These are phyloP conservation scores for Meliscaeva auricollis DNA, from an alignment of 2,888 invertebrate genomes.

Conservation along the genomic window DNA sequence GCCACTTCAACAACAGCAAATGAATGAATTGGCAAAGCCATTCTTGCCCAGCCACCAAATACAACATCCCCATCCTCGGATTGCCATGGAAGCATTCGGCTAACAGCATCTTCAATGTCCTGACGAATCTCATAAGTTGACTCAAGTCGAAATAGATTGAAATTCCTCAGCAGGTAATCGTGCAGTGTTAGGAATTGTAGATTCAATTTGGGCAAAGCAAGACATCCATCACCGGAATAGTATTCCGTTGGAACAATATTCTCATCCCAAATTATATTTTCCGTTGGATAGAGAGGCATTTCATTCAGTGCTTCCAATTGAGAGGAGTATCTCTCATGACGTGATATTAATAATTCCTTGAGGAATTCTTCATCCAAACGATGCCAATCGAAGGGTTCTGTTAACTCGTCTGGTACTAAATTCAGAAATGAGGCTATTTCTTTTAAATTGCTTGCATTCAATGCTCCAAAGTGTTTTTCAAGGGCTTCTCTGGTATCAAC, in stretches of 20 bases:
- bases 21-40: slow-evolving; percentile 97
- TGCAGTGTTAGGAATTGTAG: slow-evolving; percentile 99
- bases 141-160: slow-evolving; percentile 98
- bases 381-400: slow-evolving; percentile 88
- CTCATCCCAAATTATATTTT: slow-evolving; percentile 99
- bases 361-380: slow-evolving; percentile 92
- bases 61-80: slow-evolving; percentile 93
- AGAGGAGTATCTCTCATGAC: slow-evolving; percentile 95
- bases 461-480: slow-evolving; percentile 91
- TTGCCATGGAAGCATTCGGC: slow-evolving; percentile 97
- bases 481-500: slow-evolving; percentile 93
- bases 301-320: slow-evolving; percentile 97
- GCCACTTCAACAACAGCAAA: slow-evolving; percentile 98
- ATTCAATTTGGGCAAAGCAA: slow-evolving; percentile 98
- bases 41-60: slow-evolving; percentile 99
- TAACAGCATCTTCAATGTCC: slow-evolving; percentile 98
- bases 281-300: slow-evolving; percentile 99
- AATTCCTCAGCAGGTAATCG: slow-evolving; percentile 98
- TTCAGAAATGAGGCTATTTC: slow-evolving; percentile 94
- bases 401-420: slow-evolving; percentile 91
- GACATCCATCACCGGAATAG: slow-evolving; percentile 97
- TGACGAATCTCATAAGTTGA: slow-evolving; percentile 98
- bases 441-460: slow-evolving; percentile 90
- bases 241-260: slow-evolving; percentile 99
- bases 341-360: slow-evolving; percentile 93